phyloP scores from a whole-genome alignment of 2,888 invertebrate genomes.

The Caenorhabditis drosophilae region DNA sequence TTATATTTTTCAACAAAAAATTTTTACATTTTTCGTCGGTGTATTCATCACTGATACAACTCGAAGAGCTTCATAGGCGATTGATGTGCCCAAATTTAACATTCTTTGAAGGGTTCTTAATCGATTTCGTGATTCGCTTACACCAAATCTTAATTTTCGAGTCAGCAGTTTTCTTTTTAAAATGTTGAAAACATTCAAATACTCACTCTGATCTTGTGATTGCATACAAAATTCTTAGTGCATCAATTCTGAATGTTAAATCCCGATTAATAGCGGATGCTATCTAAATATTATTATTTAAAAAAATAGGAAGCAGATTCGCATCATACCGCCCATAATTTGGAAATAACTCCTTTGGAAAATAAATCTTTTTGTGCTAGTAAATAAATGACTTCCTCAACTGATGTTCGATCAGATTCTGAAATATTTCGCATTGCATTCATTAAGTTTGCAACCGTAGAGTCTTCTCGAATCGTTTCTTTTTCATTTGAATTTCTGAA shows the following conservation, averaged over 20 bases:
- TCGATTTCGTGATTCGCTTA: slow-evolving; percentile 12
- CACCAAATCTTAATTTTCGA: slow-evolving; percentile 7
- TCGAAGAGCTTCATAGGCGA: slow-evolving; percentile 30
- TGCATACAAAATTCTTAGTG: slow-evolving; percentile 21
- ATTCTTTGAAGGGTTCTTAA: slow-evolving; percentile 38
- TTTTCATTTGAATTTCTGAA: slow-evolving; percentile 17
- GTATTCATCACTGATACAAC: slow-evolving; percentile 24
- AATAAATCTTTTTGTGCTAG: slow-evolving; percentile 10
- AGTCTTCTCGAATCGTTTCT: slow-evolving; percentile 15
- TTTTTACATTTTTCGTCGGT: background rate
- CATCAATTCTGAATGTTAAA: background rate
- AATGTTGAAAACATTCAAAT: background rate
- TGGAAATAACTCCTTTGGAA: background rate
- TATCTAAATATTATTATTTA: background rate
- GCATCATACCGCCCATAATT: slow-evolving; percentile 2
- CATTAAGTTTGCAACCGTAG: slow-evolving; percentile 41
- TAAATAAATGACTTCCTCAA: slow-evolving; percentile 45
- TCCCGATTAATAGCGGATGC: slow-evolving; percentile 1
- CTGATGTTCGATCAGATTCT: slow-evolving; percentile 34
- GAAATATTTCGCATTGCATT: slow-evolving; percentile 28
- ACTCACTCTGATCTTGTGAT: slow-evolving; percentile 17
- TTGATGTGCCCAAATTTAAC: slow-evolving; percentile 6
- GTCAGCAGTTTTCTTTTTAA: background rate
- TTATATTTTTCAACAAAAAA: background rate
- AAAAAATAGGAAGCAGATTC: background rate